These are phyloP conservation scores for Drosophila atripex DNA, from an alignment of 2,888 invertebrate species.

Conservation along the genomic window DNA sequence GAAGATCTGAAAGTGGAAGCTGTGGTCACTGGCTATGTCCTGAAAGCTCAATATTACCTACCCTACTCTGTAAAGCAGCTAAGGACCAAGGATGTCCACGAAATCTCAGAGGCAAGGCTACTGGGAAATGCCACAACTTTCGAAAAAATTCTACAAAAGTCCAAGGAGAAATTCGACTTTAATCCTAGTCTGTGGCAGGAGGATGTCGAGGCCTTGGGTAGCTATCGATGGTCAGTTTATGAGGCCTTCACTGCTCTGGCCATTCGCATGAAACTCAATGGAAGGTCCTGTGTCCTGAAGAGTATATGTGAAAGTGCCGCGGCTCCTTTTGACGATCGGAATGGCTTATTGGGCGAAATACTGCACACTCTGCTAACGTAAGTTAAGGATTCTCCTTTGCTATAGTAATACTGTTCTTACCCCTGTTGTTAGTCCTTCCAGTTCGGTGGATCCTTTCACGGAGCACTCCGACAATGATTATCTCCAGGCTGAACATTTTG, in stretches of 20 bases:
- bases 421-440: conserved; percentile 86
- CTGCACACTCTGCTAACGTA: conserved; percentile 91
- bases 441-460: conserved; percentile 87
- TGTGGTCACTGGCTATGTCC: conserved; percentile 66
- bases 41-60: conserved; percentile 68
- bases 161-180: conserved; percentile 45
- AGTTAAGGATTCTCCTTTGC: conserved; percentile 78
- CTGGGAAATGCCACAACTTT: conserved; percentile 59
- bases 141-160: conserved; percentile 41
- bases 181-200: conserved; percentile 32
- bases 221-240: conserved; percentile 80
- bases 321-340: conserved; percentile 88
- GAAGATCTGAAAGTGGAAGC: conserved; percentile 43
- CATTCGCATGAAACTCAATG: conserved; percentile 86
- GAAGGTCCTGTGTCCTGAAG: conserved; percentile 89
- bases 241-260: conserved; percentile 76
- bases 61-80: conserved; percentile 52
- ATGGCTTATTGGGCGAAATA: conserved; percentile 90
- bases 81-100: conserved; percentile 49
- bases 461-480: conserved; percentile 89
- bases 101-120: conserved; percentile 31
- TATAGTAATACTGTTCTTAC: background rate
- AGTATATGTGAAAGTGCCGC: conserved; percentile 91
- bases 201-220: conserved; percentile 47
- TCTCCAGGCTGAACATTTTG: conserved; percentile 89